Evolutionary conservation across 2,113 vertebrate species (phyloP).

Genomic region (Struthio camelus): DNA sequence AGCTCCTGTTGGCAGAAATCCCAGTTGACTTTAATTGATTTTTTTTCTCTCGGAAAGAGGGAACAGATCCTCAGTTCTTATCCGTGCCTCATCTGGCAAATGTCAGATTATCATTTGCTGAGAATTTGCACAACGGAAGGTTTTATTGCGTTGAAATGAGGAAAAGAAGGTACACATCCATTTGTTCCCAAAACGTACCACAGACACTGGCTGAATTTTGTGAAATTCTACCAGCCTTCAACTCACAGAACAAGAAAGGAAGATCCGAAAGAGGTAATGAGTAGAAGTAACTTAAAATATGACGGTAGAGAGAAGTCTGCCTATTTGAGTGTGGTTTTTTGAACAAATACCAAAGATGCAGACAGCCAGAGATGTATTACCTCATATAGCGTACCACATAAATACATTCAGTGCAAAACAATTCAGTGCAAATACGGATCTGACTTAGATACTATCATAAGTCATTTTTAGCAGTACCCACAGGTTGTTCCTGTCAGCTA

Average conservation of each 20-base stretch:
- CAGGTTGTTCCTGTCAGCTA: not conserved
- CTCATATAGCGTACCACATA: not conserved
- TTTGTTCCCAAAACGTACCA: not conserved
- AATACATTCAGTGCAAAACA: not conserved
- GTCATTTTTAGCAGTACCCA: not conserved
- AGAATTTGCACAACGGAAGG: not conserved
- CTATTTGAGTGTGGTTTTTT: not conserved
- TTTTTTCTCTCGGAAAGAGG: not conserved
- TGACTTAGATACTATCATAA: not conserved
- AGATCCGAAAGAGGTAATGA: not conserved
- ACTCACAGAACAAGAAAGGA: not conserved
- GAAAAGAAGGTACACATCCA: not conserved
- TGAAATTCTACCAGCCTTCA: slow-evolving; percentile 7
- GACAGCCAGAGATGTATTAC: not conserved
- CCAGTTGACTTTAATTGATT: not conserved
- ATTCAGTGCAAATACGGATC: not conserved
- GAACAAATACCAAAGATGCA: not conserved
- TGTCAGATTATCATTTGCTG: not conserved
- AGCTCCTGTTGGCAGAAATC: not conserved
- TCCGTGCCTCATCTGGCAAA: not conserved
- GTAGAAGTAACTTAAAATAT: not conserved
- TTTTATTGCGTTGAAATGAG: slow-evolving; percentile 9
- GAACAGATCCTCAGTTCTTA: not conserved
- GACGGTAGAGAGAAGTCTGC: not conserved
- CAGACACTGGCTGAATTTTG: not conserved